A percentile compares a stretch with the other conserved stretches of the same genome.
Evolutionary conservation across 2,888 invertebrate species (phyloP).

Genomic region (Hyposoter didymator): DNA sequence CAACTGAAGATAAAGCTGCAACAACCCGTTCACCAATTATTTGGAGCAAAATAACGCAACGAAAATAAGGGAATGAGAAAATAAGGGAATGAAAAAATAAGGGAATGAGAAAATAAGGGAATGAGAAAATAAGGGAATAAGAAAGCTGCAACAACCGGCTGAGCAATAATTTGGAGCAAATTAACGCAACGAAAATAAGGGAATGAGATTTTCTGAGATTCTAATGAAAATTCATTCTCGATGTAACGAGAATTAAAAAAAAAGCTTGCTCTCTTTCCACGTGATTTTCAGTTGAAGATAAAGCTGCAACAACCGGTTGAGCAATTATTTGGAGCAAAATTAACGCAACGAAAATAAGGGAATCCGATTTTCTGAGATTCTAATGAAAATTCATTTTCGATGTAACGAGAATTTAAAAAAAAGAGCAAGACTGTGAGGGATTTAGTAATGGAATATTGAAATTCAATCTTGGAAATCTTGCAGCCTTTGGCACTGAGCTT

Average conservation of each 20-base stretch:
- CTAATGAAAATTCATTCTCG: not conserved
- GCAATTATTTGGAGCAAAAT: not conserved
- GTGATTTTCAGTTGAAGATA: constrained; percentile 94
- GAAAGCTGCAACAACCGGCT: constrained; percentile 87
- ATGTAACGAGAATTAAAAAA: not conserved
- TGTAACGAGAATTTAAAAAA: not conserved
- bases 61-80: too few relatives aligned
- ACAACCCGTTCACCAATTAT: constrained; percentile 29
- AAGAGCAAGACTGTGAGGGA: not conserved
- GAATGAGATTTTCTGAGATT: not conserved
- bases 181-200: not conserved
- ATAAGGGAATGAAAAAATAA: too few relatives aligned
- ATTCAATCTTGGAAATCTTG: constrained; percentile 44
- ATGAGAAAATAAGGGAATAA: too few relatives aligned
- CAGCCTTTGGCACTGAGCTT: constrained; percentile 5
- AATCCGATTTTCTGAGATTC: not conserved
- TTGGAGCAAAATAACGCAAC: not conserved
- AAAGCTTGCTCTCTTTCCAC: constrained; percentile 91
- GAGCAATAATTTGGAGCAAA: not conserved
- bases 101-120: too few relatives aligned
- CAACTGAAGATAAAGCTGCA: constrained; percentile 94
- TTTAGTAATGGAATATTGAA: constrained; percentile 34
- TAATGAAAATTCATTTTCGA: not conserved
- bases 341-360: not conserved
- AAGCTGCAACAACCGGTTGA: constrained; percentile 86